Conservation (phyloP, 2,797 vertebrate species). For the Cryptoprocta ferox region DNA sequence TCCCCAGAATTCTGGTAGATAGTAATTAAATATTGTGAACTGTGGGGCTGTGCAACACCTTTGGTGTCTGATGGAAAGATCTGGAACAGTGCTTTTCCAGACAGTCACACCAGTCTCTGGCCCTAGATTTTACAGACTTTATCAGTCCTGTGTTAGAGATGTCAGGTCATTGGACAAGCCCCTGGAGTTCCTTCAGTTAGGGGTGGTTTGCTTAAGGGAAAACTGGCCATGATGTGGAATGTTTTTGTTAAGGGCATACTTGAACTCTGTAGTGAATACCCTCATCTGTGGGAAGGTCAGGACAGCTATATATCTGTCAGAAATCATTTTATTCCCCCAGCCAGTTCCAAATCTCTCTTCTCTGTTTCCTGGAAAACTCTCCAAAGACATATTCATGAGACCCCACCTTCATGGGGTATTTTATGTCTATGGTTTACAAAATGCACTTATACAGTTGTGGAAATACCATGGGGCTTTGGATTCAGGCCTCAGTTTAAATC, state of each 20-base stretch:
- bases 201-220: background rate
- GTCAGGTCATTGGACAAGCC: background rate
- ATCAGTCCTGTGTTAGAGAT: conserved; percentile 34
- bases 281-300: background rate
- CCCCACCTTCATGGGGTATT: background rate
- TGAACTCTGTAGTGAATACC: background rate
- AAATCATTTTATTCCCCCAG: background rate
- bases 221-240: background rate
- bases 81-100: conserved; percentile 25
- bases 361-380: conserved; percentile 45
- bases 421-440: conserved; percentile 17
- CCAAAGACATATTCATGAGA: background rate
- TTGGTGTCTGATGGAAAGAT: conserved; percentile 38
- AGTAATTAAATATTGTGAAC: conserved; percentile 75
- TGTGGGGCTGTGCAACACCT: conserved; percentile 45
- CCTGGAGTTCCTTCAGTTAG: background rate
- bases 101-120: conserved; percentile 23
- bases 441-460: background rate
- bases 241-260: conserved; percentile 51
- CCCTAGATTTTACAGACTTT: conserved; percentile 10
- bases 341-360: background rate
- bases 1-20: conserved; percentile 39
- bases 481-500: background rate
- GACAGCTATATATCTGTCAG: background rate
- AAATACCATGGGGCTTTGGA: background rate